Base-by-base conservation (phyloP, 2,797 vertebrate genomes). In the Ataeniobius toweri region DNA sequence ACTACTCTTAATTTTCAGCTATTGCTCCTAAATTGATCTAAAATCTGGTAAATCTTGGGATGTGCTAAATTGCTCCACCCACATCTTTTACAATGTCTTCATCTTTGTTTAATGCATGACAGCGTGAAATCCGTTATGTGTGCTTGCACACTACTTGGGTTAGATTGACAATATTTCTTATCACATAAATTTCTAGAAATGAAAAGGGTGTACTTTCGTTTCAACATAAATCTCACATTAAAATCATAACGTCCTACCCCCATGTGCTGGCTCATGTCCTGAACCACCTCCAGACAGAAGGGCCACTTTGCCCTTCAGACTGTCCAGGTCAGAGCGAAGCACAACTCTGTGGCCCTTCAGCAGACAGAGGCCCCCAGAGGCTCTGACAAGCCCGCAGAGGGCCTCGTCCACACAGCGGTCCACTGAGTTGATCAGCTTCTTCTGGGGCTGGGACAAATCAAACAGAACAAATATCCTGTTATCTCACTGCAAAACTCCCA, bases 191-290 rank as follows among this genome's bases (percentile, higher is more conserved):
- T 46, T 31, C 6, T 31, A 31, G 6, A 36, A 20, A 63, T 18
- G 59, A 63, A 2, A 1, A 31, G 59, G 59, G 16, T 63, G 59
- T 20, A 8, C 59, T 63, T 41, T 22, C 36, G 12, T 65, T 41
- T 65, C 63, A 7, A 36, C 63, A 1, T 22, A 6, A 24, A 24
- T 24, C 53, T 24, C 53, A 24, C 1, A 55, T 24, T 55, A 24
- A 51, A 55, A 65, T 39, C 16, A 6, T 51, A 16, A 28, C 20
- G 12, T 59, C 36, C 0, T 28, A 97, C 98, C 97, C n/a, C 95
- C 97, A 0, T 99, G 98, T 50, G 98, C 97, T 0, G 98, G 98
- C 91, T 99, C 98, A 0, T 99, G 98, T 56, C 98, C 98, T 0
- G 98, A 98, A 1, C 98, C 98, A 0, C 98, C 98, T 0, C 98